Percentiles rank a stretch among this genome's conserved stretches.
Conservation (phyloP, 1,140 invertebrate species). For the Cepaea nemoralis region DNA sequence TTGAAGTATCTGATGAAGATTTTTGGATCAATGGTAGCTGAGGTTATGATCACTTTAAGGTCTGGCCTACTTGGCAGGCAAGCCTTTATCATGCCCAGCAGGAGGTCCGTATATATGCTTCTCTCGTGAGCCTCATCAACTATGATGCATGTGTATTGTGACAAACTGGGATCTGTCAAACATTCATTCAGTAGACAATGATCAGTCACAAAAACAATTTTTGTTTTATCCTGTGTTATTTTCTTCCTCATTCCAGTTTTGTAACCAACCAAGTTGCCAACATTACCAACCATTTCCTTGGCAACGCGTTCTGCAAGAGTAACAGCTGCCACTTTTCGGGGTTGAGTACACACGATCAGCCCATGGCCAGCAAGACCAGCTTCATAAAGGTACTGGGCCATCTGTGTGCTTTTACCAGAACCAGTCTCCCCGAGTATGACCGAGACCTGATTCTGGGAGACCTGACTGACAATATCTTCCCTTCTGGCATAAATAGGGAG, state of each 20-base stretch:
- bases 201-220: slow-evolving; percentile 98
- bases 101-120: slow-evolving; percentile 92
- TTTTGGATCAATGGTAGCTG: slow-evolving; percentile 74
- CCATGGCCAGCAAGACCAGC: slow-evolving; percentile 75
- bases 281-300: slow-evolving; percentile 56
- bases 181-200: slow-evolving; percentile 97
- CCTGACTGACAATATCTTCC: slow-evolving; percentile 55
- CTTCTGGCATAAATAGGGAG: slow-evolving; percentile 66
- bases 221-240: slow-evolving; percentile 75
- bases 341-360: slow-evolving; percentile 80
- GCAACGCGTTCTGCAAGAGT: slow-evolving; percentile 65
- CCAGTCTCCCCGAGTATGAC: slow-evolving; percentile 98
- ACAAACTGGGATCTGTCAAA: slow-evolving; percentile 76
- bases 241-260: slow-evolving; percentile 81
- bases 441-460: slow-evolving; percentile 58
- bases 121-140: slow-evolving; percentile 98
- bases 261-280: slow-evolving; percentile 66
- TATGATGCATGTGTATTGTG: slow-evolving; percentile 84
- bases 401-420: slow-evolving; percentile 80
- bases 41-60: slow-evolving; percentile 66
- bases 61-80: slow-evolving; percentile 57
- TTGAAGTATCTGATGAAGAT: slow-evolving; percentile 76
- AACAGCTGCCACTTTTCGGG: slow-evolving; percentile 67
- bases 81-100: slow-evolving; percentile 85
- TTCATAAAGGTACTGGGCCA: slow-evolving; percentile 65